Base-by-base conservation (phyloP, 92 coral and sea anemone genomes). In the Isaurus tuberculatus region DNA sequence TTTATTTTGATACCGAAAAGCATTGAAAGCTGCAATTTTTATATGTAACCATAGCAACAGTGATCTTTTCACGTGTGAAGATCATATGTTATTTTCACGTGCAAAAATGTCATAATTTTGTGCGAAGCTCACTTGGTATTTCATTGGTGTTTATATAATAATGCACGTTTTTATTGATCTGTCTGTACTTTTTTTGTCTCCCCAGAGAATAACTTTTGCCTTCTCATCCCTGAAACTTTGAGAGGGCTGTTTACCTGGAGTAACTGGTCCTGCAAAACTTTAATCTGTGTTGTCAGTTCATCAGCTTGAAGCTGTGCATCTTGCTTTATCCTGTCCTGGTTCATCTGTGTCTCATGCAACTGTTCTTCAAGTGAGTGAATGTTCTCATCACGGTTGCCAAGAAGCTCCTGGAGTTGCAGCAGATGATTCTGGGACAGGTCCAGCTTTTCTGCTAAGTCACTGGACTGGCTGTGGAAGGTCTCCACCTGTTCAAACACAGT, bases 261-360 rank as follows among this genome's bases (percentile, higher is more conserved):
- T 64, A 96, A 83, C 58, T 94, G 94, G 44, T 84, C 92, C 67
- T 91, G 97, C 64, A 96, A 72, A 60, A 88, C 83, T 75, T 87
- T 92, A 25, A 96, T 86, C 83, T 92, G 94, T 33, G 82, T 93
- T 48, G 93, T 65, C 77, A 96, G 79, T 75, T 94, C 99, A 36
- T 92, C 92, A 13, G 98, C 88, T 81, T 96, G 95, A 49, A 68
- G 84, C 73, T 81, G 55, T 33, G 94, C 90, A 43, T 94, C 94
- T 31, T 89, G 92, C 53, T 94, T 90, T 23, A 89, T 80, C 34
- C 85, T 81, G 30, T 84, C 90, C 80, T 93, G 91, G 64, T 92
- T 91, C 10, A 74, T 86, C 13, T 87, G 77, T 34, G 88, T 71
- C 22, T 84, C 87, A 23, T 74, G 70, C 82, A 94, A 68, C 81